Evolutionary conservation across 2,888 invertebrate species (phyloP).

Genomic region (Plemyria rubiginata): DNA sequence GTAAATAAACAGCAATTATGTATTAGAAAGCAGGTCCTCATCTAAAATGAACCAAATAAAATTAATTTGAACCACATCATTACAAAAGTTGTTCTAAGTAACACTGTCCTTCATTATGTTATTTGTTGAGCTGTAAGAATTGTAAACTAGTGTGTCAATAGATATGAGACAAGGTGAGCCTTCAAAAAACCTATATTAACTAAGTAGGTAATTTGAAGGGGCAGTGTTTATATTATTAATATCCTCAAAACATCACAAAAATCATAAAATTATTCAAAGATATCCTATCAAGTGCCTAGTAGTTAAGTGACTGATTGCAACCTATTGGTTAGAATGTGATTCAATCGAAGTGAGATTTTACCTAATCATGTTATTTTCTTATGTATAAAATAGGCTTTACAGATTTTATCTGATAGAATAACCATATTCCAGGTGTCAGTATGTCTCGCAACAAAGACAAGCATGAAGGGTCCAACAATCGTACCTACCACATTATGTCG

Average conservation of each 20-base stretch:
- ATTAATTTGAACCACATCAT: background rate
- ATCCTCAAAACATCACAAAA: no score
- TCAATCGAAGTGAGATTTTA: background rate
- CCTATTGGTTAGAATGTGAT: background rate
- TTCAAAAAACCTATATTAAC: background rate
- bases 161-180: background rate
- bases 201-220: background rate
- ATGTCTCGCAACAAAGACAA: conserved; percentile 94
- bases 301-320: no score
- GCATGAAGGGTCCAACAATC: conserved; percentile 92
- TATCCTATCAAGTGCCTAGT: no score
- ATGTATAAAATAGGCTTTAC: background rate
- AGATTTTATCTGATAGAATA: conserved; percentile 5
- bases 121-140: conserved; percentile 1
- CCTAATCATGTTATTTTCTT: background rate
- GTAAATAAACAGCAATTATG: background rate
- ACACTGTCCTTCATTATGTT: conserved; percentile 12
- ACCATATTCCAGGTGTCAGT: conserved; percentile 76
- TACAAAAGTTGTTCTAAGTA: conserved; percentile 4
- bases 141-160: conserved; percentile 7
- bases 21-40: background rate
- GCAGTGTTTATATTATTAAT: background rate
- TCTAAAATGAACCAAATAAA: background rate
- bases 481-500: conserved; percentile 96
- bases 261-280: no score